Base-by-base conservation (phyloP, 2,888 invertebrate genomes). In the Patella caerulea region DNA sequence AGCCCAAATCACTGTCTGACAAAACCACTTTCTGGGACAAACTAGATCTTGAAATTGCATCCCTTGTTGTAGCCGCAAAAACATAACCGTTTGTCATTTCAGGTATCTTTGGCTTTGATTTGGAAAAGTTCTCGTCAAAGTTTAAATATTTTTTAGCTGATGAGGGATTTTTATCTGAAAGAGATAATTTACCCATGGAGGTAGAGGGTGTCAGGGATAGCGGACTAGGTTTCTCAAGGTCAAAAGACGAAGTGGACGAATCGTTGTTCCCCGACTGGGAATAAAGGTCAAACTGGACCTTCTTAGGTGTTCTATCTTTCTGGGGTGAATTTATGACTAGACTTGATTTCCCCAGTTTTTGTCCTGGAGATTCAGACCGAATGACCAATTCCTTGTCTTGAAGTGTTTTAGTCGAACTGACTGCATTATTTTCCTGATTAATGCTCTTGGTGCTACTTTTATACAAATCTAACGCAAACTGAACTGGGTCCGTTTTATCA, bases 221-320 rank as follows among this genome's bases (percentile, higher is more conserved):
- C 15, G 87, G 88, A 82, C 88, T 88, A 12, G 90, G 89, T 76
- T 85, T 76, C 73, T 89, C 90, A 59, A 90, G 83, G 59, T 87
- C 87, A 86, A 90, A 90, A n/a, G 88, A 88, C 14, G 84, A 81
- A 3, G 85, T 79, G 45, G 81, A 82, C 76, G 82, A 83, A 54
- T 82, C 82, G 55, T 86, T 81, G 56, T 81, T 83, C 4, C 45
- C 45, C 9, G 45, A 45, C 4, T 45, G 45, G 45, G 9, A 45
- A 45, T 45, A 45, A 12, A 87, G 77, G 73, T 84, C 84, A 83
- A 88, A 88, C 5, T 86, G 86, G 59, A 88, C 88, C 78, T 83
- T 83, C 75, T 87, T 88, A 24, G 65, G 65, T 3, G 65, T 65
- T 65, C 65, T 9, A 15, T 65, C 65, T 65, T 65, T 65, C 65